Percentiles rank a stretch among this genome's conserved stretches.
phyloP scores from a whole-genome alignment of 2,113 vertebrate genomes.

The Candoia aspera region DNA sequence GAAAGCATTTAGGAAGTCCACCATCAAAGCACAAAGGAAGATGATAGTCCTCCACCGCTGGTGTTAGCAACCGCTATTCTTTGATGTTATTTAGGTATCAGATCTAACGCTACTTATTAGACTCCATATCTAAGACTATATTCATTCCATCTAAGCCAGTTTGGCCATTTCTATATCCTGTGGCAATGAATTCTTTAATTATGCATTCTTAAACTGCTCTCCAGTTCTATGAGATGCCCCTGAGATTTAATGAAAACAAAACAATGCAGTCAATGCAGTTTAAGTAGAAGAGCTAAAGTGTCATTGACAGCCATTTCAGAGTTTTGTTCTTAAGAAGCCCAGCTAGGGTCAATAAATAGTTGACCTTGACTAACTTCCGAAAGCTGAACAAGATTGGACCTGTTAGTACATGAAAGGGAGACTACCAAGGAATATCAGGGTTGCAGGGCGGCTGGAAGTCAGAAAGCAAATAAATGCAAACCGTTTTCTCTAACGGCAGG shows the following conservation, averaged over 20 bases:
- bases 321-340: constrained; percentile 41
- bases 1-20: background rate
- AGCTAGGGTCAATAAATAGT: background rate
- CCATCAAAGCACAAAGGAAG: background rate
- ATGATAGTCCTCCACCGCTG: background rate
- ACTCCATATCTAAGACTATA: background rate
- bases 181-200: background rate
- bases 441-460: background rate
- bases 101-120: background rate
- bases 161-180: background rate
- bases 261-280: constrained; percentile 31
- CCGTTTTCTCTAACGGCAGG: background rate
- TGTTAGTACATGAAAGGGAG: background rate
- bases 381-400: background rate
- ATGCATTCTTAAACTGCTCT: background rate
- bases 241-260: background rate
- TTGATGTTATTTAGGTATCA: background rate
- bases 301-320: constrained; percentile 49
- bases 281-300: constrained; percentile 45
- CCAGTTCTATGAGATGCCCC: background rate
- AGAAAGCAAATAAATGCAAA: background rate
- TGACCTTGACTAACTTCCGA: background rate
- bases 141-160: background rate
- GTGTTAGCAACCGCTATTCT: background rate
- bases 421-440: background rate